Base-by-base conservation (phyloP, 2,113 vertebrate species). In the Cervus canadensis region DNA sequence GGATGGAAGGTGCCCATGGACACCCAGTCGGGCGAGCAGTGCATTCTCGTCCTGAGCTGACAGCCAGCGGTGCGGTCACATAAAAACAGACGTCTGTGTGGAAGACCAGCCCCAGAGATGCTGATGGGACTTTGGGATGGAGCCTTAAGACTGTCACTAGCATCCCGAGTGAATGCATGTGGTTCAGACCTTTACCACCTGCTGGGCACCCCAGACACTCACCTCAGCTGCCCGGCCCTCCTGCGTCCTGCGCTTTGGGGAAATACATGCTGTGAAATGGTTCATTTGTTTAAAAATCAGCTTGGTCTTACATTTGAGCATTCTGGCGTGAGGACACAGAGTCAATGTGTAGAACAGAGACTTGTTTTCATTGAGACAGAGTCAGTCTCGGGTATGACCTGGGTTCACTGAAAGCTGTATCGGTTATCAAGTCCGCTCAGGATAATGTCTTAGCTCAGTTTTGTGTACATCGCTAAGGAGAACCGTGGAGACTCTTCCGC, bases 91-190 rank as follows among this genome's bases (percentile, higher is more conserved):
- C 0, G 0, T 79, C 67, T 76, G 7, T 10, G 30, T 48, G 11
- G 23, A 64, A 48, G 56, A 57, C 28, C 5, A 1, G 52, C n/a
- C 10, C 21, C 48, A 16, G 25, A 14, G 17, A 28, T 3, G 30
- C 10, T 6, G 48, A 17, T 12, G 45, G 40, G 56, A 28, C 64
- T 71, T 48, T 19, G 19, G 8, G 7, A 23, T 48, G 17, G 26
- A 28, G 56, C 17, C 54, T 40, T 16, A 28, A 43, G 82, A 11
- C 2, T 36, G 79, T 56, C 54, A 5, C n/a, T 26, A 84, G 54
- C 13, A 15, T 57, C 52, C 23, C 2, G 1, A 3, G n/a, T 15
- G n/a, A 8, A 16, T 1, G 13, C 4, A 4, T 5, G n/a, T 0
- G 2, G n/a, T 16, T 84, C 54, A 57, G 54, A 84, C 54, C 56